These are phyloP conservation scores for Poecilia wingei DNA, from an alignment of 2,797 vertebrate species.

Conservation along the genomic window DNA sequence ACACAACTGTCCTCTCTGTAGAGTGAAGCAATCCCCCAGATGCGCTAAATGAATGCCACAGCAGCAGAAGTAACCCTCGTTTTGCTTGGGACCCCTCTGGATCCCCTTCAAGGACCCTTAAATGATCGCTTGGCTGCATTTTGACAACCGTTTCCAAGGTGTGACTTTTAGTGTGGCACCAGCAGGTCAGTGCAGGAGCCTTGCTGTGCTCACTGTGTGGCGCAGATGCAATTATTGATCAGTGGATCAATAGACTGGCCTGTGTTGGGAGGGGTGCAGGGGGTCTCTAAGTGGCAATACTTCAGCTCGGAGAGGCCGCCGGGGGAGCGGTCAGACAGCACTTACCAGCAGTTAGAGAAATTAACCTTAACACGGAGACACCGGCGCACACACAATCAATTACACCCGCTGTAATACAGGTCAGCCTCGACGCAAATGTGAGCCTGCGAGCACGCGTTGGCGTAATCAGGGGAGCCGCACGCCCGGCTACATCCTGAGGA, in stretches of 20 bases:
- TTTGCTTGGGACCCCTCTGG: constrained; percentile 32
- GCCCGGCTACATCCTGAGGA: constrained; percentile 22
- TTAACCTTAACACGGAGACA: constrained; percentile 80
- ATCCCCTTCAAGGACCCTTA: constrained; percentile 42
- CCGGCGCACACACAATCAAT: constrained; percentile 76
- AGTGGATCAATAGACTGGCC: constrained; percentile 78
- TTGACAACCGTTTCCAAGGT: constrained; percentile 24
- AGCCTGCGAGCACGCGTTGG: constrained; percentile 46
- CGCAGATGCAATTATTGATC: constrained; percentile 81
- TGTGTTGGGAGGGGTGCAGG: constrained; percentile 48
- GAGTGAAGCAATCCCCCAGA: constrained; percentile 14
- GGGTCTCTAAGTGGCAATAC: constrained; percentile 79
- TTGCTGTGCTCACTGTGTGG: constrained; percentile 39
- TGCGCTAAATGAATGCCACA: constrained; percentile 18
- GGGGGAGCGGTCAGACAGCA: constrained; percentile 81
- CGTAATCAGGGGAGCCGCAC: constrained; percentile 37
- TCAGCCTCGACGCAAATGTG: constrained; percentile 48
- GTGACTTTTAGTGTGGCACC: constrained; percentile 38
- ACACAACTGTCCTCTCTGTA: neutral
- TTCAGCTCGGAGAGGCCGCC: constrained; percentile 77
- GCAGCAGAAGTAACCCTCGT: constrained; percentile 43
- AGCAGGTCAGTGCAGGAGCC: constrained; percentile 45
- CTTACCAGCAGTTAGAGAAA: constrained; percentile 85
- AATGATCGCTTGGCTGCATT: constrained; percentile 33
- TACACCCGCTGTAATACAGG: constrained; percentile 65